A percentile compares a stretch with the other conserved stretches of the same genome.
These are phyloP conservation scores for Hylyphantes graminicola DNA, from an alignment of 1,140 invertebrate species.

Conservation along the genomic window DNA sequence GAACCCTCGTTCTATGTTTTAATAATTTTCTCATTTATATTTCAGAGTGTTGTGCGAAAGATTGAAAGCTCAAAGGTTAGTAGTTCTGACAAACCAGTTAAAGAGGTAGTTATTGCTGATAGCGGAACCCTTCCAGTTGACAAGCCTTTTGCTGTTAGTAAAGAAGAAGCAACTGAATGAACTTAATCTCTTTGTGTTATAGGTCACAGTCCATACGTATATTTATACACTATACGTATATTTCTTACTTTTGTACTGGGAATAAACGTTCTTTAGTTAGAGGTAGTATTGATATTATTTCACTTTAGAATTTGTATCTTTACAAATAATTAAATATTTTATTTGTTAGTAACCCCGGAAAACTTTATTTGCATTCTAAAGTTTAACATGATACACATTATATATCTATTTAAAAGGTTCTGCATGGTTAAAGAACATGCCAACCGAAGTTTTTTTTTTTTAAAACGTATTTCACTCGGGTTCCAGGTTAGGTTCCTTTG, in stretches of 20 bases:
- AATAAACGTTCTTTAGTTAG: constrained; percentile 29
- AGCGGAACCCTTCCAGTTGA: constrained; percentile 65
- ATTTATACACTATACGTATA: constrained; percentile 8
- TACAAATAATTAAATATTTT: neutral
- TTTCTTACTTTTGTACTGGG: constrained; percentile 30
- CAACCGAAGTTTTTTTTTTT: no score
- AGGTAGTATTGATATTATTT: neutral
- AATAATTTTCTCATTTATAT: constrained; percentile 55
- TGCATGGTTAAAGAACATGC: no score
- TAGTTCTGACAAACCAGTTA: constrained; percentile 69
- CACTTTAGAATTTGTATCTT: neutral
- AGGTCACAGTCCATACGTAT: neutral
- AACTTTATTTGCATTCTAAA: neutral
- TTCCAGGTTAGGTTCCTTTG: no score
- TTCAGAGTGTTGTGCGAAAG: constrained; percentile 73
- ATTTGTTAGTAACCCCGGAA: neutral
- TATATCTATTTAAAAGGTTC: no score
- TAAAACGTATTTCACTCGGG: no score
- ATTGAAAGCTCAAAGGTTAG: constrained; percentile 69
- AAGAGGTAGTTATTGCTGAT: constrained; percentile 68
- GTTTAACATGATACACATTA: no score
- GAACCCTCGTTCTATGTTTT: no score
- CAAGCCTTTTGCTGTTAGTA: constrained; percentile 74
- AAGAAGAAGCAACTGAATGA: constrained; percentile 82
- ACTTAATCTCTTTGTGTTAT: neutral